Evolutionary conservation across 2,797 vertebrate species (phyloP), one percentile per base, ranked within the genome.

Genomic region (Acrocephalus scirpaceus): DNA sequence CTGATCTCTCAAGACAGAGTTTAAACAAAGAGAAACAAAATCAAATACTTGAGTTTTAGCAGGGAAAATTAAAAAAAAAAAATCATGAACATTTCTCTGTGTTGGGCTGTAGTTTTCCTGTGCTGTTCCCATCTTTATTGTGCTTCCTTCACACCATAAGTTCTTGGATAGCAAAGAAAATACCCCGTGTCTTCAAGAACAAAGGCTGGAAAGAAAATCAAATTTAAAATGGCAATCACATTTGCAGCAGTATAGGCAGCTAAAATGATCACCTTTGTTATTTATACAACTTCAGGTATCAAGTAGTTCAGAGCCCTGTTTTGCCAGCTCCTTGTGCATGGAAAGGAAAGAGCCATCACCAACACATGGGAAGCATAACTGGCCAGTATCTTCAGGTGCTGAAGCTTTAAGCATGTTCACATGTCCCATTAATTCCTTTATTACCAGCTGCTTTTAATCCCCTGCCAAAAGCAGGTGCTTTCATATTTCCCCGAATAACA

Each of bases 391-490:
- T 74, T 90, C 62, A 93, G 71, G 77, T 95, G 84, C 67, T 79
- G 80, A 87, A 89, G 67, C 54, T 94, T 89, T 79, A 94, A 77
- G 32, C 75, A 86, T 48, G 58, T 21, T 65, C 74, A 84, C 44
- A 36, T 42, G 44, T 76, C 74, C 66, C 60, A 82, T 60, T 45
- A 27, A 86, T 79, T 73, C 77, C 69, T 75, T 92, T 78, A 86
- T 81, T 91, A 54, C 54, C 65, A 61, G 54, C 65, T 95, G 82
- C 57, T 93, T 92, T 78, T 57, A 92, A 76, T 73, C 38, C 65
- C 42, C 57, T 95, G 81, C 60, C 65, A 73, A 93, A 93, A 92
- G 54, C 88, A 95, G 88, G 79, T 84, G 79, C 73, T 75, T 77
- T 22, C 13, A 18, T 29, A 26, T 7, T 34, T 69, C 57, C 50